Evolutionary conservation across 2,888 invertebrate genomes (phyloP).

Genomic region (Zeuzera pyrina): DNA sequence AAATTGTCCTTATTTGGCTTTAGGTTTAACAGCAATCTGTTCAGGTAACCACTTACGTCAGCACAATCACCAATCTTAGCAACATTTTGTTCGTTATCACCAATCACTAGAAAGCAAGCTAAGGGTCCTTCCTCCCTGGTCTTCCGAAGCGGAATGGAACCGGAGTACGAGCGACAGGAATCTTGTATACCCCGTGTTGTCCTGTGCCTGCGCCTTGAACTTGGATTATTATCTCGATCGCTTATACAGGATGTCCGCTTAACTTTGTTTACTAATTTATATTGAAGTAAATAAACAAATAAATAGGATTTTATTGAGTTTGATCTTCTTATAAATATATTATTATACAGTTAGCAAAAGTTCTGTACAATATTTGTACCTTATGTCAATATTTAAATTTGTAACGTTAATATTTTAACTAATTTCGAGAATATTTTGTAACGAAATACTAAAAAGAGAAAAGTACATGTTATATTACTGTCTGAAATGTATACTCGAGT

Average conservation of each 20-base stretch:
- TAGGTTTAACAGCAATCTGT: no score
- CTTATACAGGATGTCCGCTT: conserved; percentile 39
- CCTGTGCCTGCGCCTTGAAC: conserved; percentile 62
- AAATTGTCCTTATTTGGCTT: no score
- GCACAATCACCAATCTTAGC: conserved; percentile 21
- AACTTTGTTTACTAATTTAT: conserved; percentile 25
- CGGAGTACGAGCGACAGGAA: conserved; percentile 42
- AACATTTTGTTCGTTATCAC: conserved; percentile 15
- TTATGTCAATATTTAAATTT: no score
- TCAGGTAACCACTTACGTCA: conserved; percentile 28
- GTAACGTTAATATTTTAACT: no score
- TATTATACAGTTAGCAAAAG: neutral
- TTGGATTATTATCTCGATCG: conserved; percentile 67
- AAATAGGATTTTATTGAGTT: no score
- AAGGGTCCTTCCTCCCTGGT: conserved; percentile 31
- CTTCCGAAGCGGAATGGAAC: conserved; percentile 42
- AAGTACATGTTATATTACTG: no score
- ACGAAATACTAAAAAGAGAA: no score
- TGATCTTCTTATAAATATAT: neutral
- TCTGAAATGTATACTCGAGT: no score
- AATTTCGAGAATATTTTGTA: no score
- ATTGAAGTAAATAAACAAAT: no score
- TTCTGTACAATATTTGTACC: neutral
- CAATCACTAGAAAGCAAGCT: neutral
- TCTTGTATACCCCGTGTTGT: conserved; percentile 54